A percentile compares a stretch with the other conserved stretches of the same genome.
Conservation (phyloP, 1,140 invertebrate genomes). For the Chironomus striatipennis region DNA sequence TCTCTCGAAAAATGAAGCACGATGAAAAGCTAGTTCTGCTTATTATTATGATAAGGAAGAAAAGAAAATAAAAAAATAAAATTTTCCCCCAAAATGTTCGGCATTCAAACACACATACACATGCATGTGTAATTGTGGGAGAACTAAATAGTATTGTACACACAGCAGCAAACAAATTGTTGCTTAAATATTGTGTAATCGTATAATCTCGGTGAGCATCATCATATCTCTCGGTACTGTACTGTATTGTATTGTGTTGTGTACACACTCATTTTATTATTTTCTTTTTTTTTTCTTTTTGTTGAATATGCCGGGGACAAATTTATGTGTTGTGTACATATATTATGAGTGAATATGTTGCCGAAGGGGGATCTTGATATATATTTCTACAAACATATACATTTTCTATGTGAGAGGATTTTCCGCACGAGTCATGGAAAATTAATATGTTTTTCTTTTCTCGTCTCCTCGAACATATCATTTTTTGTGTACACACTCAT, state of each 20-base stretch:
- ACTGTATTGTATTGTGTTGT: background rate
- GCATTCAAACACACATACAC: background rate
- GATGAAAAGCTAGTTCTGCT: background rate
- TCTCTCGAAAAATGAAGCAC: background rate
- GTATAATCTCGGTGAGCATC: background rate
- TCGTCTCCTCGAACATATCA: background rate
- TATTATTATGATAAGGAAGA: background rate
- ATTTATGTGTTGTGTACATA: constrained; percentile 13
- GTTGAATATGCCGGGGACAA: background rate
- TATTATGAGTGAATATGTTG: constrained; percentile 9
- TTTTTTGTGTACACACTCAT: background rate
- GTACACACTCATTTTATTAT: background rate
- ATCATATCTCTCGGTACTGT: background rate
- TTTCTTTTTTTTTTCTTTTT: background rate
- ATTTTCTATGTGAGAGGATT: constrained; percentile 10
- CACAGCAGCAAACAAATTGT: constrained; percentile 17
- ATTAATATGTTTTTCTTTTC: constrained; percentile 19
- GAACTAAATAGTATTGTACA: background rate
- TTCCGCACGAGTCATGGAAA: constrained; percentile 22
- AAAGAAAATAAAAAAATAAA: background rate
- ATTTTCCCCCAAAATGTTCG: background rate
- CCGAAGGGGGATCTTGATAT: background rate
- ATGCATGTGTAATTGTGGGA: too few relatives aligned
- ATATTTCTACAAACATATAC: background rate
- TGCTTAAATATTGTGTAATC: constrained; percentile 14